Percentiles rank a stretch among this genome's conserved stretches.
phyloP scores from a whole-genome alignment of 1,140 invertebrate genomes.

The Caenorhabditis brenneri region DNA sequence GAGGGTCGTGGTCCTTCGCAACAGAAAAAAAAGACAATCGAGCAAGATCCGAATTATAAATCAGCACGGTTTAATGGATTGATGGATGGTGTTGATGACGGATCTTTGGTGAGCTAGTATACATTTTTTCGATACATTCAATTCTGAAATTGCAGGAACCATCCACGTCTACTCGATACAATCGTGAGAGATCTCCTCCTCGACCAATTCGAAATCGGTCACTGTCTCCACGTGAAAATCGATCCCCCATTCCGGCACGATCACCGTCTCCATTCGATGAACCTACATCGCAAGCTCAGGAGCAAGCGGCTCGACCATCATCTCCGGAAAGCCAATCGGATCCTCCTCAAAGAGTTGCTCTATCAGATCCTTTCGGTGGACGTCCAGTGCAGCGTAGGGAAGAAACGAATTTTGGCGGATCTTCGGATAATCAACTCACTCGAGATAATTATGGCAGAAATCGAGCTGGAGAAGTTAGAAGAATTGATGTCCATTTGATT shows the following conservation, averaged over 20 bases:
- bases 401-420: no score
- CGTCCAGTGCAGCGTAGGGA: not conserved
- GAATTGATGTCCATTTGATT: not conserved
- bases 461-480: not conserved
- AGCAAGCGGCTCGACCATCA: not conserved
- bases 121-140: not conserved
- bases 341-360: not conserved
- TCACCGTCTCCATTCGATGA: not conserved
- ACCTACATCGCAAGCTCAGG: not conserved
- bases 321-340: not conserved
- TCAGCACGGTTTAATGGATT: not conserved
- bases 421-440: not conserved
- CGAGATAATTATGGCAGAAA: not conserved
- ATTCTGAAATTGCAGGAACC: not conserved
- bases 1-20: no score
- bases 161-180: not conserved
- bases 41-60: not conserved
- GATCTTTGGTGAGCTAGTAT: not conserved
- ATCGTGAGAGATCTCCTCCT: not conserved
- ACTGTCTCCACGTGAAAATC: no score
- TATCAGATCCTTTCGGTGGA: not conserved
- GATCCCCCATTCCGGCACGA: no score
- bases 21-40: not conserved
- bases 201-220: not conserved
- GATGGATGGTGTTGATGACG: not conserved